phyloP scores from a whole-genome alignment of 2,113 vertebrate species.

The Nipponia nippon region DNA sequence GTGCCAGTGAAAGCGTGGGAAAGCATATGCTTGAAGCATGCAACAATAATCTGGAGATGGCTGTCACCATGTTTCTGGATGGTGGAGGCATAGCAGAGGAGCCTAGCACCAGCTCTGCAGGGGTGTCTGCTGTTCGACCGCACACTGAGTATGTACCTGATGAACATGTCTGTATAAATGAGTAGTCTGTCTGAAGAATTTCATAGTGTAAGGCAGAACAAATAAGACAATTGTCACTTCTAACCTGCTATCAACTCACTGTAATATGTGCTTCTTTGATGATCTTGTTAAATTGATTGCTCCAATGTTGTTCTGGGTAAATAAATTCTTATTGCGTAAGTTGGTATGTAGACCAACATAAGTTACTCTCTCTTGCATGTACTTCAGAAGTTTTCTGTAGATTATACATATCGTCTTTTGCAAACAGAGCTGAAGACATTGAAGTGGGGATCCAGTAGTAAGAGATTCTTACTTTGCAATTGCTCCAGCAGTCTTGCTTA shows the following conservation, averaged over 20 bases:
- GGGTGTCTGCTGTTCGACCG: slow-evolving; percentile 82
- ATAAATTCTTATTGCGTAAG: background rate
- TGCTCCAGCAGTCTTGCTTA: background rate
- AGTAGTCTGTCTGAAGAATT: background rate
- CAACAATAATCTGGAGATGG: slow-evolving; percentile 98
- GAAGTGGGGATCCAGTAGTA: background rate
- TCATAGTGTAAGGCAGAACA: background rate
- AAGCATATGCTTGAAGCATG: slow-evolving; percentile 98
- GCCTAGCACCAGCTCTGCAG: slow-evolving; percentile 93
- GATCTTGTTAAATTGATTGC: background rate
- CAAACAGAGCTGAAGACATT: background rate
- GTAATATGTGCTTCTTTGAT: rapidly evolving
- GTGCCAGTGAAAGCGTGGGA: slow-evolving; percentile 94
- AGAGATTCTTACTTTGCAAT: background rate
- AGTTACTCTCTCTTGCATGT: background rate
- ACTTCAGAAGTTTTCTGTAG: background rate
- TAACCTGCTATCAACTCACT: background rate
- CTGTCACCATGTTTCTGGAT: slow-evolving; percentile 98
- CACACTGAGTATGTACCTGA: slow-evolving; percentile 82
- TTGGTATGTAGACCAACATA: background rate
- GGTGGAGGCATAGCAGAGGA: slow-evolving; percentile 94
- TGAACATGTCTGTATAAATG: rapidly evolving
- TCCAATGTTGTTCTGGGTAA: background rate
- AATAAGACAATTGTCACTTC: background rate
- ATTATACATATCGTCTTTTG: rapidly evolving